phyloP scores from a whole-genome alignment of 2,797 vertebrate genomes.

The Phrynocephalus forsythii region DNA sequence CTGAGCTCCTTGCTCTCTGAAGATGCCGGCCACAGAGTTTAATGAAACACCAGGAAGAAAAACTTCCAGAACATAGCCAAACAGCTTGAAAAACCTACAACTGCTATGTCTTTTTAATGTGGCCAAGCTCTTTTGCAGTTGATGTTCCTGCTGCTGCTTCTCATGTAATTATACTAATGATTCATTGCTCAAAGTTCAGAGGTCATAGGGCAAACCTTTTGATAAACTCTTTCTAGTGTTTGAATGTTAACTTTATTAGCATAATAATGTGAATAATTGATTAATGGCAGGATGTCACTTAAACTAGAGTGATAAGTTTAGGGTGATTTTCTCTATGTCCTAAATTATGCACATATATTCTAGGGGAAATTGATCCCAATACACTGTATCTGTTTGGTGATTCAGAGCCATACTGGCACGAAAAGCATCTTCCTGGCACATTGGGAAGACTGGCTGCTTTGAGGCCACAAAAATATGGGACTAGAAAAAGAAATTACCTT shows the following conservation, averaged over 20 bases:
- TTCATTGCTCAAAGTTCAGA: background rate
- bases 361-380: slow-evolving; percentile 13
- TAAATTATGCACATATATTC: slow-evolving; percentile 21
- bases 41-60: no score
- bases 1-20: no score
- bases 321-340: background rate
- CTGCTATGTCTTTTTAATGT: background rate
- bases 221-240: slow-evolving; percentile 15
- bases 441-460: background rate
- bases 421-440: slow-evolving; percentile 22
- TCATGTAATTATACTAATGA: slow-evolving; percentile 20
- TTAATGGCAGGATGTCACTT: slow-evolving; percentile 11
- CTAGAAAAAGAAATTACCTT: slow-evolving; percentile 5
- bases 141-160: background rate
- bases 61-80: no score
- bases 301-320: slow-evolving; percentile 28
- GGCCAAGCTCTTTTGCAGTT: background rate
- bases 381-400: slow-evolving; percentile 1
- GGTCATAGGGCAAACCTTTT: slow-evolving; percentile 11
- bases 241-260: slow-evolving; percentile 29
- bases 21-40: no score
- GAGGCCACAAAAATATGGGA: background rate
- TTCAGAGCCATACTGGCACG: background rate
- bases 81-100: no score
- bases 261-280: slow-evolving; percentile 33